Conservation (phyloP, 2,113 vertebrate species). For the Pelecanus crispus region DNA sequence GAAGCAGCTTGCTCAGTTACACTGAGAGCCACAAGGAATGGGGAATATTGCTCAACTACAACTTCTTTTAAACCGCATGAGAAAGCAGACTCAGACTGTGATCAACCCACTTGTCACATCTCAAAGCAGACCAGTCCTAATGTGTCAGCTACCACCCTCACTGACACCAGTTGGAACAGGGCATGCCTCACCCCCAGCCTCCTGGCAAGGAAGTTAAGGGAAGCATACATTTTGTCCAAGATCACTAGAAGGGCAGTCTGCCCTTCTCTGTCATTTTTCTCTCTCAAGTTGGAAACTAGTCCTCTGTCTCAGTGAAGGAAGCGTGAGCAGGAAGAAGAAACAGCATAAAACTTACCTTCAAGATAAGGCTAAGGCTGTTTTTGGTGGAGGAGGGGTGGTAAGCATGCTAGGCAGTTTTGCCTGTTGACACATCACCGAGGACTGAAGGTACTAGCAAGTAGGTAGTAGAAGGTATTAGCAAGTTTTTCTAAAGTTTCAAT, state of each 20-base stretch:
- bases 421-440: neutral
- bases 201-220: too few relatives aligned
- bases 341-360: neutral
- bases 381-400: neutral
- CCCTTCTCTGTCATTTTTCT: neutral
- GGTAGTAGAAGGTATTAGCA: too few relatives aligned
- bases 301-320: neutral
- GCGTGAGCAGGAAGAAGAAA: neutral
- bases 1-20: neutral
- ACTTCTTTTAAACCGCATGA: neutral
- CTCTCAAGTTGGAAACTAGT: neutral
- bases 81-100: neutral
- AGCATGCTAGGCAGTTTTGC: neutral
- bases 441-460: neutral
- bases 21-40: neutral
- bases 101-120: neutral
- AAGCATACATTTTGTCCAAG: neutral
- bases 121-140: rapidly evolving
- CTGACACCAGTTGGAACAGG: neutral
- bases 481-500: neutral
- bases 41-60: neutral
- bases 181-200: too few relatives aligned
- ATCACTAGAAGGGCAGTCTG: neutral
- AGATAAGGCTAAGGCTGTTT: neutral
- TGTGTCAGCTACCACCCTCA: neutral